Evolutionary conservation across 2,797 vertebrate genomes (phyloP).

Genomic region (Fundulus diaphanus): DNA sequence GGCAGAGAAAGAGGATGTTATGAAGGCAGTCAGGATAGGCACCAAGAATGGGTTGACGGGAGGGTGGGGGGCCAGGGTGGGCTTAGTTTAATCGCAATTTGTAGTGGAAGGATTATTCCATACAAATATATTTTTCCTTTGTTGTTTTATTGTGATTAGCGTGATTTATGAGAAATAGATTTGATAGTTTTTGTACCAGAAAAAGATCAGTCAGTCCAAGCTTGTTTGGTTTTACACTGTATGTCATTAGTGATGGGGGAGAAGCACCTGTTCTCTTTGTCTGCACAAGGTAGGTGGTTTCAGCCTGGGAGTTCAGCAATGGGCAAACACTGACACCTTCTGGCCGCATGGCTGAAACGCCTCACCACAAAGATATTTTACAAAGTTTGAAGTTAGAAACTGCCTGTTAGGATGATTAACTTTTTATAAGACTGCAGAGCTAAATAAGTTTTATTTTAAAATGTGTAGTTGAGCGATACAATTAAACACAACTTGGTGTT

Average conservation of each 20-base stretch:
- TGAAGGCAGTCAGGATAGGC: conserved; percentile 33
- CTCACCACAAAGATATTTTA: neutral
- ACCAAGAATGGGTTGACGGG: neutral
- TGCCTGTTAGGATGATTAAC: conserved; percentile 14
- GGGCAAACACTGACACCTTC: conserved; percentile 58
- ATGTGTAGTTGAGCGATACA: conserved; percentile 6
- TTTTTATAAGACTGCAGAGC: conserved; percentile 31
- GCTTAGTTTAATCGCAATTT: neutral
- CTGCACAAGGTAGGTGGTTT: conserved; percentile 30
- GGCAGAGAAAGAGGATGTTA: conserved; percentile 47
- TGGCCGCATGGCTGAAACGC: conserved; percentile 33
- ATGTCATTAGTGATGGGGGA: conserved; percentile 4
- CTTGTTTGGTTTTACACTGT: conserved; percentile 16
- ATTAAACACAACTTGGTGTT: conserved; percentile 56
- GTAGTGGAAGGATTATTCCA: neutral
- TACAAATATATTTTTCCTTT: neutral
- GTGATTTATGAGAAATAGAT: neutral
- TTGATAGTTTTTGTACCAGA: neutral
- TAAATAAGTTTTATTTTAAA: neutral
- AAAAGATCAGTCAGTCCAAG: neutral
- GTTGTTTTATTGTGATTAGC: neutral
- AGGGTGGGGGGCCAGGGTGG: neutral
- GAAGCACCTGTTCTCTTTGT: conserved; percentile 49
- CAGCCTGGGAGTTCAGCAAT: neutral
- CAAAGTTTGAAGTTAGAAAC: neutral